Conservation (phyloP, 2,113 vertebrate genomes). For the Festucalex cinctus region DNA sequence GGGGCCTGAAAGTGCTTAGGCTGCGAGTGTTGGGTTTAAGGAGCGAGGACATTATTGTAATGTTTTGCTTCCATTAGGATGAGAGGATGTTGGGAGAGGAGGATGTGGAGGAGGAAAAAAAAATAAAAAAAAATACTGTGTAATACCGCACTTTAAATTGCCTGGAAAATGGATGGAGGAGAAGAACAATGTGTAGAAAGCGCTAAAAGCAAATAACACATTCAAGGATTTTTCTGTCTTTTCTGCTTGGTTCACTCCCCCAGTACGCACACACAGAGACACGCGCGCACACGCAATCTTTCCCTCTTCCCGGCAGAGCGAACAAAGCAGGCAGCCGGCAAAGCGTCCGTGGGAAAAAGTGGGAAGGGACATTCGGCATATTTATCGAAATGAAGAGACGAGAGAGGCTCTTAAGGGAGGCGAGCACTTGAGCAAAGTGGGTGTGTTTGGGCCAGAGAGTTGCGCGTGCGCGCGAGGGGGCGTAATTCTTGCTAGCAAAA, state of each 20-base stretch:
- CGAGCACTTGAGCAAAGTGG: conserved; percentile 60
- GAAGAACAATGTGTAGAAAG: conserved; percentile 74
- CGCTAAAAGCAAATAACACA: conserved; percentile 79
- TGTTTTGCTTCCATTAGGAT: conserved; percentile 80
- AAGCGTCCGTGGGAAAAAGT: conserved; percentile 29
- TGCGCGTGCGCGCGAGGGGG: not conserved
- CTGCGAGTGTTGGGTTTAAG: conserved; percentile 72
- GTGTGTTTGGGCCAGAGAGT: conserved; percentile 10
- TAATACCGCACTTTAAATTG: conserved; percentile 79
- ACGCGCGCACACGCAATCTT: conserved; percentile 29
- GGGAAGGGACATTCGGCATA: conserved; percentile 53
- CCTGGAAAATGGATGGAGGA: conserved; percentile 76
- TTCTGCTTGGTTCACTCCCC: conserved; percentile 30
- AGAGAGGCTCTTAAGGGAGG: conserved; percentile 58
- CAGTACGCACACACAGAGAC: conserved; percentile 9
- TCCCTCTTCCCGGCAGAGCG: conserved; percentile 49
- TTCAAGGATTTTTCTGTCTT: conserved; percentile 68
- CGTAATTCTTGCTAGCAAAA: conserved; percentile 42
- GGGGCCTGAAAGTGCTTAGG: conserved; percentile 73
- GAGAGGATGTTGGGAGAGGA: conserved; percentile 67
- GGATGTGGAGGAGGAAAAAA: conserved; percentile 57
- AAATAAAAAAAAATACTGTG: conserved; percentile 65
- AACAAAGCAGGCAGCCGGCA: conserved; percentile 44
- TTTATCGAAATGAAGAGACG: conserved; percentile 71
- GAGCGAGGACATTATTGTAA: conserved; percentile 77